Evolutionary conservation across 2,888 invertebrate species (phyloP), one percentile per base, ranked within the genome.

Genomic region (Noctua janthina): DNA sequence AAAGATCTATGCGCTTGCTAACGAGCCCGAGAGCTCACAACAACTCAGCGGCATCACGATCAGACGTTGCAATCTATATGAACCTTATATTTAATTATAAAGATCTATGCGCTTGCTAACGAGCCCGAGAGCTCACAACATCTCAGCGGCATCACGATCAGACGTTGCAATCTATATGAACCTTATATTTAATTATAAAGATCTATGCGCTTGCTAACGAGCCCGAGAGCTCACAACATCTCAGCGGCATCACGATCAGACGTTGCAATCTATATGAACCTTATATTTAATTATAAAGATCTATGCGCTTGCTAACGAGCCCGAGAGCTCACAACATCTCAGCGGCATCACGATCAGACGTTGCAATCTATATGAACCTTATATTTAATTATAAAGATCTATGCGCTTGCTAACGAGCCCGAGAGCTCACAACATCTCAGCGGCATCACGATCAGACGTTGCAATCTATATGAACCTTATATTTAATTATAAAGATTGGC

Each of bases 1-100:
- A n/a, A 67, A 20, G 0, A 54, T 20, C 54, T 20, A 74, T 62
- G 29, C 43, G n/a, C 23, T 62, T 23, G 43, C 59, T 62, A 62
- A 79, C n/a, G 49, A 80, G 80, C 43, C 7, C 56, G 51, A 23
- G 51, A 68, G 59, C 80, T 80, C 46, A 15, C 66, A 39, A 51
- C 17, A 54, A 51, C 43, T 66, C 8, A 64, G 4, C 54, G n/a
- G 8, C 54, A 39, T 17, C 64, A 66, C 17, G 64, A 79, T 62
- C 62, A 69, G 23, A 43, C 56, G 56, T 49, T 79, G 8, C 15
- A 11, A 59, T 59, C 2, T 56, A 43, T 51, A 51, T 51, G 51
- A 54, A 54, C 20, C 2, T 54, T 20, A 20, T 7, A 54, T 54
- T 7, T 54, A 23, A n/a, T n/a, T n/a, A n/a, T n/a, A n/a, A 67